Percentiles rank a stretch among this genome's conserved stretches.
phyloP scores from a whole-genome alignment of 2,113 vertebrate genomes.

The Calcarius ornatus region DNA sequence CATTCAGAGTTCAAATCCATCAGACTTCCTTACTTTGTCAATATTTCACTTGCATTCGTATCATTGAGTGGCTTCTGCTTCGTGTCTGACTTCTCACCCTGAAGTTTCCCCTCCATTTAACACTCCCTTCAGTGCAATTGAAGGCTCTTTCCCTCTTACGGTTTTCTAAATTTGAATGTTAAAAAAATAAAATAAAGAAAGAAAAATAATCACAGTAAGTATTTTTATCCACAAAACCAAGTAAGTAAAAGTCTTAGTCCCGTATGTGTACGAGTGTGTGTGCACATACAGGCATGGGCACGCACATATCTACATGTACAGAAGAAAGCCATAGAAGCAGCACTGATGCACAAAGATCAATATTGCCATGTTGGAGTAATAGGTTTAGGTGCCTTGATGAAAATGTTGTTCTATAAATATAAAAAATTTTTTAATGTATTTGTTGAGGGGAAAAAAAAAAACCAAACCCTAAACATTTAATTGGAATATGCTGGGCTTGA shows the following conservation, averaged over 20 bases:
- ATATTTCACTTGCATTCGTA: conserved; percentile 4
- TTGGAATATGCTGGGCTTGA: background rate
- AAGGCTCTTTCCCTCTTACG: background rate
- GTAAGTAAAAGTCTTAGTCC: background rate
- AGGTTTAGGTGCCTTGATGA: background rate
- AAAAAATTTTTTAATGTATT: background rate
- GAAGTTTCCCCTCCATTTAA: conserved; percentile 21
- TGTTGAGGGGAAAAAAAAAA: background rate
- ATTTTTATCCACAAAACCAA: background rate
- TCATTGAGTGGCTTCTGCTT: conserved; percentile 10
- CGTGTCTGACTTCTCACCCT: background rate
- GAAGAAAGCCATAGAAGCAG: background rate
- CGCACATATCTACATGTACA: accelerated
- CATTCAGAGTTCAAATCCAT: background rate
- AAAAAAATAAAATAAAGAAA: background rate
- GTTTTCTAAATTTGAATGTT: background rate
- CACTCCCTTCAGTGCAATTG: background rate
- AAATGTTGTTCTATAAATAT: background rate
- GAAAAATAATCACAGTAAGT: background rate
- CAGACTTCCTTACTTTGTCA: conserved; percentile 6
- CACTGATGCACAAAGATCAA: background rate
- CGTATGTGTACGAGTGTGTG: no score
- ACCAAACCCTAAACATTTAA: background rate
- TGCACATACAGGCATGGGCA: accelerated
- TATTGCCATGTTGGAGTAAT: background rate